These are phyloP conservation scores for Malurus splendens DNA, from an alignment of 2,797 vertebrate genomes.

Conservation along the genomic window DNA sequence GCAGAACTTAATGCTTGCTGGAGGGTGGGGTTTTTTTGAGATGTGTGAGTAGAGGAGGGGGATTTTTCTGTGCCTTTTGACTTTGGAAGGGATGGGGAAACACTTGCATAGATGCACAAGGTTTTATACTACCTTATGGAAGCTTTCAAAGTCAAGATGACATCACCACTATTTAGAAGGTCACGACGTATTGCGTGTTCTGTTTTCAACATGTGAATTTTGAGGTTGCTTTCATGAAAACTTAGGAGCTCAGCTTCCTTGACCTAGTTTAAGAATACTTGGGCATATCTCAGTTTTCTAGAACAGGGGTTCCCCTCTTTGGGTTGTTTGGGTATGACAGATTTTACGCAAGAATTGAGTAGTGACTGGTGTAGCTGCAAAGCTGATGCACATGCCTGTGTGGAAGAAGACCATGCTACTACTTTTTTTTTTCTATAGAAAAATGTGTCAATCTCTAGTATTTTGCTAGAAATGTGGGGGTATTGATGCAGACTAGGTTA, in stretches of 20 bases:
- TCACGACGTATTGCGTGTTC: background rate
- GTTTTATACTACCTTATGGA: background rate
- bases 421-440: background rate
- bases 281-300: background rate
- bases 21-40: accelerated
- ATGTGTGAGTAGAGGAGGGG: accelerated
- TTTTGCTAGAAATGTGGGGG: background rate
- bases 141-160: background rate
- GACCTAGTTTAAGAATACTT: background rate
- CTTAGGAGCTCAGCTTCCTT: background rate
- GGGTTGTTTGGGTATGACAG: background rate
- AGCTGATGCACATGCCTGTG: accelerated
- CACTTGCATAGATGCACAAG: background rate
- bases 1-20: background rate
- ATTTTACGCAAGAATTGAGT: background rate
- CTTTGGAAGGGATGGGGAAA: background rate
- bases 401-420: background rate
- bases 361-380: background rate
- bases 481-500: background rate
- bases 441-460: background rate
- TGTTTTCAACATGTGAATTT: background rate
- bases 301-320: background rate
- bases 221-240: background rate
- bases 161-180: background rate
- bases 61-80: background rate